These are phyloP conservation scores for Alligator sinensis DNA, from an alignment of 2,113 vertebrate species.

Conservation along the genomic window DNA sequence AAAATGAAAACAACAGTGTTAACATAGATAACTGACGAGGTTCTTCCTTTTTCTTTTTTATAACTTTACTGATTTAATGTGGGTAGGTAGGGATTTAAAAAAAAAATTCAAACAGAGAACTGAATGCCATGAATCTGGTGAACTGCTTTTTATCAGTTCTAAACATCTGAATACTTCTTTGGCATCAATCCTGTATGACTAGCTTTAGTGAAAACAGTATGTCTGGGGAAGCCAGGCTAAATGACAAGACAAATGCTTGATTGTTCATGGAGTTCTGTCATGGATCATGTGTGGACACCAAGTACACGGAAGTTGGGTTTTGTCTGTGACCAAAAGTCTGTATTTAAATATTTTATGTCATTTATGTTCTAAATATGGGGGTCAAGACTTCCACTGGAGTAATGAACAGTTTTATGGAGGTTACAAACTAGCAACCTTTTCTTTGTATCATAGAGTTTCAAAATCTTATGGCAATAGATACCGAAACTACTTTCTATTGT, in stretches of 20 bases:
- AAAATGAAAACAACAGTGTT: constrained; percentile 69
- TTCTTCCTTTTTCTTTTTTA: constrained; percentile 61
- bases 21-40: constrained; percentile 60
- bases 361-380: accelerated
- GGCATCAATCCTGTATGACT: constrained; percentile 57
- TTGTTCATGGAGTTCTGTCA: background rate
- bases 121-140: constrained; percentile 10
- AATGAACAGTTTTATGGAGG: background rate
- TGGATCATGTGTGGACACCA: accelerated
- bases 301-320: background rate
- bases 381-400: accelerated
- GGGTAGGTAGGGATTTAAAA: background rate
- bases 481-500: background rate
- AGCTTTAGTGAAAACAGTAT: constrained; percentile 61
- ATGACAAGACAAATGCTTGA: constrained; percentile 32
- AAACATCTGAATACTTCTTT: constrained; percentile 63
- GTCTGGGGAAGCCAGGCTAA: constrained; percentile 46
- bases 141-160: constrained; percentile 59
- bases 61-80: constrained; percentile 39
- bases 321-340: background rate
- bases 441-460: accelerated
- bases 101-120: background rate
- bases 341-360: background rate
- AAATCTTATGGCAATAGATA: background rate
- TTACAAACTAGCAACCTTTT: no score